A percentile compares a stretch with the other conserved stretches of the same genome.
phyloP scores from a whole-genome alignment of 2,888 invertebrate genomes.

The Tipula lateralis region DNA sequence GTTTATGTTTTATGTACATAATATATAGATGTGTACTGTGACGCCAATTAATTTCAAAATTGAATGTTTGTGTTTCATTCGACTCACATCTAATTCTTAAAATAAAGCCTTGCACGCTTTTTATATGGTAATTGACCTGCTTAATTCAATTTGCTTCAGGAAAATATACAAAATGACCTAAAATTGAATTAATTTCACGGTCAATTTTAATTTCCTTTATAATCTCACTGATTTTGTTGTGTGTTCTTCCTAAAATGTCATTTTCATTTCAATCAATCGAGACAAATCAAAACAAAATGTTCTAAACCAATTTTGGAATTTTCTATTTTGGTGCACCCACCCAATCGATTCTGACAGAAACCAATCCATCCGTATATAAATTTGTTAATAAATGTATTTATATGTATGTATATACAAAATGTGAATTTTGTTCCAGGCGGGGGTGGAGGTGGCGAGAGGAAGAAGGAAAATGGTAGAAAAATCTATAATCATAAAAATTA shows the following conservation, averaged over 20 bases:
- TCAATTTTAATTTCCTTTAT: background rate
- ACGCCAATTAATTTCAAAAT: conserved; percentile 11
- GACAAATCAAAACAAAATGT: background rate
- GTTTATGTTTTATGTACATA: background rate
- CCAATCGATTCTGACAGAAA: background rate
- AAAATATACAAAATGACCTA: background rate
- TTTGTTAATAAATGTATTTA: background rate
- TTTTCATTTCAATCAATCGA: background rate
- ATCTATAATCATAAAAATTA: background rate
- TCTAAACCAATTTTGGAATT: background rate
- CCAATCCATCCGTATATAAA: background rate
- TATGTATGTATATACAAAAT: no score
- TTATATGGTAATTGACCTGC: background rate
- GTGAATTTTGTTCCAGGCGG: background rate
- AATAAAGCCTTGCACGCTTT: no score
- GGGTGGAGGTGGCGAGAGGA: no score
- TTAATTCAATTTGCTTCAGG: background rate
- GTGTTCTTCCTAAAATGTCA: background rate
- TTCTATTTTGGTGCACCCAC: background rate
- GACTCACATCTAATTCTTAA: no score
- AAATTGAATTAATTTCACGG: background rate
- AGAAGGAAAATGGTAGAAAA: background rate
- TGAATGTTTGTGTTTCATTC: no score
- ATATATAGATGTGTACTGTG: background rate
- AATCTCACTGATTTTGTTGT: background rate